Base-by-base conservation (phyloP, 2,888 invertebrate genomes). In the Osmoderma eremita region DNA sequence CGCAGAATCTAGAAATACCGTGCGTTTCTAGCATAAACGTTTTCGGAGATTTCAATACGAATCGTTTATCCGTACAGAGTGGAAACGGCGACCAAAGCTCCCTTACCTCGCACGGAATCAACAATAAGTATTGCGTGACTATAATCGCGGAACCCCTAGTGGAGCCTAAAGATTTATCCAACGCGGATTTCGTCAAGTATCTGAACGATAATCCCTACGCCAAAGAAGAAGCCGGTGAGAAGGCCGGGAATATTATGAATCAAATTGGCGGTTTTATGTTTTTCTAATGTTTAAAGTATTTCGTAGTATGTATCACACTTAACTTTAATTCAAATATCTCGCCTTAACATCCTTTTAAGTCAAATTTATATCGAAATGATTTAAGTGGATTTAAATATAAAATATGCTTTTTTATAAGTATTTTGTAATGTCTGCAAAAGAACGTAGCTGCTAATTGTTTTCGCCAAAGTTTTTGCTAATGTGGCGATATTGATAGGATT, bases 1-100 rank as follows among this genome's bases (percentile, higher is more conserved):
- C 77, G 12, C 70, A 69, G 8, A 77, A 79, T 2, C 54, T 68
- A 17, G 56, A 63, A n/a, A 68, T 74, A 30, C 73, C 73, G 2
- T 74, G 73, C 62, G 71, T 74, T 5, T 70, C 72, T 2, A 71
- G 62, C 13, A 71, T 74, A 3, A 71, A 65, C 48, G 70, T 74
- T 22, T 71, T 61, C 50, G 73, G 73, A 0, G 71, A 73, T 45
- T 67, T 69, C 22, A 50, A 18, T 8, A 42, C 49, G 3, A 66
- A 67, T 38, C 51, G 42, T 13, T n/a, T 69, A 13, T 39, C 38
- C 2, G 63, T 63, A 12, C 69, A 66, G 13, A 50, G 38, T 3
- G 20, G 15, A 10, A 30, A 10, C 13, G 53, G 38, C 6, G 63
- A 30, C 6, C 49, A 65, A 38, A 49, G 17, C 13, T 39, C 49